Base-by-base conservation (phyloP, 2,113 vertebrate species). In the Microcebus lehilahytsara region DNA sequence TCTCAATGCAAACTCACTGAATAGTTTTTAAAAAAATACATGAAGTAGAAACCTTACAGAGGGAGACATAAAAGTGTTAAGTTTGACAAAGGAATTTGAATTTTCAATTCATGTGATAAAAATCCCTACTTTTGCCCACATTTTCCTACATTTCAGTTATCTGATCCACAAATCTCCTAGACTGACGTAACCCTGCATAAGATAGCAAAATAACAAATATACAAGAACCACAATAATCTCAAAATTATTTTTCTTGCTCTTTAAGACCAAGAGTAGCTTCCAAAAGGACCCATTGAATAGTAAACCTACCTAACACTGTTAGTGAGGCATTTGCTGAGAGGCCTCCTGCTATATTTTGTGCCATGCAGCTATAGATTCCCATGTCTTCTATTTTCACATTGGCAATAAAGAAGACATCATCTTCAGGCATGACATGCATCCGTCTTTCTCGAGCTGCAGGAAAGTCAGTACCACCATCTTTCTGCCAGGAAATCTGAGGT, bases 381-480 rank as follows among this genome's bases (percentile, higher is more conserved):
- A 99, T 99, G 96, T 99, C 99, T 92, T 99, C 99, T 96, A 99
- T 99, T 81, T 99, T 99, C 56, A 99, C 99, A 0, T 99, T 99
- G 25, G 98, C 99, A 53, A 99, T 99, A 79, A 99, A 99, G 97
- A 99, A 99, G 56, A 99, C 99, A 9, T 99, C 99, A 3, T 99
- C 99, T 96, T 99, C 99, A 0, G 99, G 99, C 99, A 99, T 99
- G 80, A 99, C 99, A 0, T 99, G 99, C 99, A 99, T 99, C 49
- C 99, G 98, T n/a, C 99, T 98, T 95, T 99, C 99, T 85, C 99
- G 98, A 14, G 99, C 99, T 5, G 99, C 99, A 92, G 99, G 99
- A 27, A 99, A 99, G 94, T 99, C 99, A 23, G 99, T 99, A 17
- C 99, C 99, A 19, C 99, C 99, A 13, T 99, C 99, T 58, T 99